These are phyloP conservation scores for Osmerus eperlanus DNA, from an alignment of 2,113 vertebrate genomes.

Conservation along the genomic window DNA sequence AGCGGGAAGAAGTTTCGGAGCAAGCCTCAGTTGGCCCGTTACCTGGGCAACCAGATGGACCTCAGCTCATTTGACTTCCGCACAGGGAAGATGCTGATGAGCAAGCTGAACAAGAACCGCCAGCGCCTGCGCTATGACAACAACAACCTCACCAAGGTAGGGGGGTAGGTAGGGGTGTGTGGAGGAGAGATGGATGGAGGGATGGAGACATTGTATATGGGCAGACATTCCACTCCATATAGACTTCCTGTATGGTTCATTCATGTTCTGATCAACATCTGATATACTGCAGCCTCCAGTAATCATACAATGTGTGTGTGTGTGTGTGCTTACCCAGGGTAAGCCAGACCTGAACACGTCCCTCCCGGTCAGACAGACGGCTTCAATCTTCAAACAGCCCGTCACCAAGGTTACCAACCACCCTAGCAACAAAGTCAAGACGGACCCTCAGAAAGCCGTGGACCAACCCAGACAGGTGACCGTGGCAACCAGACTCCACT, in stretches of 20 bases:
- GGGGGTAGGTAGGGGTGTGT: neutral
- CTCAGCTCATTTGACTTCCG: constrained; percentile 95
- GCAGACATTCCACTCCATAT: neutral
- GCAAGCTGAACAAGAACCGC: constrained; percentile 93
- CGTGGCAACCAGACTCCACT: neutral
- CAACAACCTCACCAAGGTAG: constrained; percentile 91
- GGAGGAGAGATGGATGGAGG: neutral
- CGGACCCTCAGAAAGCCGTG: constrained; percentile 97
- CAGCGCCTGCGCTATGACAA: constrained; percentile 94
- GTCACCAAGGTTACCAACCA: constrained; percentile 99
- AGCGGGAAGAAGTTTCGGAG: constrained; percentile 99
- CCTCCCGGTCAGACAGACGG: constrained; percentile 93
- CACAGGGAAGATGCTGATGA: constrained; percentile 95
- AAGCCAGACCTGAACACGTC: constrained; percentile 97
- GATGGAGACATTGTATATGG: neutral
- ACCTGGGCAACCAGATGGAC: constrained; percentile 97
- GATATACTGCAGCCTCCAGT: no score
- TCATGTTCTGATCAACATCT: no score
- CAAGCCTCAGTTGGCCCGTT: constrained; percentile 96
- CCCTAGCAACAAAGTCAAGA: constrained; percentile 98
- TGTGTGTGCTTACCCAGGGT: constrained; percentile 68
- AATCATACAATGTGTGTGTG: neutral
- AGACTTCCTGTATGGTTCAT: neutral
- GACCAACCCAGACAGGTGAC: constrained; percentile 96
- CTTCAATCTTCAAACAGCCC: constrained; percentile 97